A percentile compares a stretch with the other conserved stretches of the same genome.
Conservation (phyloP, 2,888 invertebrate genomes). For the Ophion ellenae region DNA sequence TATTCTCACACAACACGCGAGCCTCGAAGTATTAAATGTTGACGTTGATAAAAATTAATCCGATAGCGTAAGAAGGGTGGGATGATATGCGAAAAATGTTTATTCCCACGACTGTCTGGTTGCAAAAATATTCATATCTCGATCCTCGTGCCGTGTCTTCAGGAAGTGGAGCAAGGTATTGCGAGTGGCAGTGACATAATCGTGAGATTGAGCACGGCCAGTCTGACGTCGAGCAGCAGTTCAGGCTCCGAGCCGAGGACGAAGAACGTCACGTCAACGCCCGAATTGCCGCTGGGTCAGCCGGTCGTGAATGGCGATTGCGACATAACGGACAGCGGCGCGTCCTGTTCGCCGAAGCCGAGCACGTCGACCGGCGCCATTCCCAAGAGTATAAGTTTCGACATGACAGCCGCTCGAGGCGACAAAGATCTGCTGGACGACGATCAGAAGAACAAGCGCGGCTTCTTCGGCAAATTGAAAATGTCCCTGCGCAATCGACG, state of each 20-base stretch:
- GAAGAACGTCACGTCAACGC: conserved; percentile 73
- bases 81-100: background rate
- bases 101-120: background rate
- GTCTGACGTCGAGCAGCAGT: conserved; percentile 85
- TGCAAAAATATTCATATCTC: background rate
- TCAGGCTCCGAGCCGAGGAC: conserved; percentile 83
- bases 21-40: background rate
- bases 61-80: background rate
- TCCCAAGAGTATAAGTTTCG: conserved; percentile 96
- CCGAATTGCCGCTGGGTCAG: conserved; percentile 71
- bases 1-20: background rate
- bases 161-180: conserved; percentile 69
- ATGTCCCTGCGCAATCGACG: conserved; percentile 88
- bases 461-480: conserved; percentile 91
- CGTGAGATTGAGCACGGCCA: conserved; percentile 85
- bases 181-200: conserved; percentile 77
- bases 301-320: conserved; percentile 74
- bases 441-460: conserved; percentile 86
- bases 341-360: conserved; percentile 81
- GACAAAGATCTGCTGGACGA: conserved; percentile 87
- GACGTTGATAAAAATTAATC: background rate
- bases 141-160: background rate
- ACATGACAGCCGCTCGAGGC: conserved; percentile 93
- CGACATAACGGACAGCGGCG: conserved; percentile 71
- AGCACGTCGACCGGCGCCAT: conserved; percentile 91